These are phyloP conservation scores for Ephestia elutella DNA, from an alignment of 1,140 invertebrate genomes.

Conservation along the genomic window DNA sequence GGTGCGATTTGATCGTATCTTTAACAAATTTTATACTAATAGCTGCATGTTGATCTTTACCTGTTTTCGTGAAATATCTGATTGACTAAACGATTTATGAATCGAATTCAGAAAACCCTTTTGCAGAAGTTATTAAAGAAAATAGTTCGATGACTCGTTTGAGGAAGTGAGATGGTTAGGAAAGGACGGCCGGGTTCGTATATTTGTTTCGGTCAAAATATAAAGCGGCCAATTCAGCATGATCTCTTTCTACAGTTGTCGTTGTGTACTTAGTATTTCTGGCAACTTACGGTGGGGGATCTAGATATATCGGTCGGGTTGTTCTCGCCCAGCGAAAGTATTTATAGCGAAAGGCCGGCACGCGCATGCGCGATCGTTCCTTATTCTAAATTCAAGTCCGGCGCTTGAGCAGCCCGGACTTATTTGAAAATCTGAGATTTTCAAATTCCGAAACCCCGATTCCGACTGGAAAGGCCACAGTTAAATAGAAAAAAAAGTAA, in stretches of 20 bases:
- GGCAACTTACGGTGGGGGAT: slow-evolving; percentile 14
- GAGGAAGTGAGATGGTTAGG: slow-evolving; percentile 11
- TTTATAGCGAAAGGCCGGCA: slow-evolving; percentile 43
- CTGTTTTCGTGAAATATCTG: too few relatives aligned
- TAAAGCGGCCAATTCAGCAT: slow-evolving; percentile 17
- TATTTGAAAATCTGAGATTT: slow-evolving; percentile 34
- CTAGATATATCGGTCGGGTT: slow-evolving; percentile 23
- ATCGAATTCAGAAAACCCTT: background rate
- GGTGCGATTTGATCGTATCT: too few relatives aligned
- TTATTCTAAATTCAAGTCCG: slow-evolving; percentile 55
- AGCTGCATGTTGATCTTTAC: too few relatives aligned
- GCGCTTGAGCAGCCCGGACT: slow-evolving; percentile 49
- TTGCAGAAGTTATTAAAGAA: background rate
- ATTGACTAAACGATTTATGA: too few relatives aligned
- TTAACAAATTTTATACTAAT: too few relatives aligned
- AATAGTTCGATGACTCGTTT: slow-evolving; percentile 12
- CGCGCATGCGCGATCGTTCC: slow-evolving; percentile 27
- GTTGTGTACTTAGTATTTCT: background rate
- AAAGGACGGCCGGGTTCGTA: slow-evolving; percentile 19
- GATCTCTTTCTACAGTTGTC: slow-evolving; percentile 17
- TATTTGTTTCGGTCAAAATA: slow-evolving; percentile 30
- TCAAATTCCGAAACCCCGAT: slow-evolving; percentile 28
- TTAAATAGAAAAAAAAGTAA: slow-evolving; percentile 1
- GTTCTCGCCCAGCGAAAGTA: slow-evolving; percentile 48
- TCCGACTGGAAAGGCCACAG: slow-evolving; percentile 56